Evolutionary conservation across 1,140 invertebrate species (phyloP).

Genomic region (Listronotus oregonensis): DNA sequence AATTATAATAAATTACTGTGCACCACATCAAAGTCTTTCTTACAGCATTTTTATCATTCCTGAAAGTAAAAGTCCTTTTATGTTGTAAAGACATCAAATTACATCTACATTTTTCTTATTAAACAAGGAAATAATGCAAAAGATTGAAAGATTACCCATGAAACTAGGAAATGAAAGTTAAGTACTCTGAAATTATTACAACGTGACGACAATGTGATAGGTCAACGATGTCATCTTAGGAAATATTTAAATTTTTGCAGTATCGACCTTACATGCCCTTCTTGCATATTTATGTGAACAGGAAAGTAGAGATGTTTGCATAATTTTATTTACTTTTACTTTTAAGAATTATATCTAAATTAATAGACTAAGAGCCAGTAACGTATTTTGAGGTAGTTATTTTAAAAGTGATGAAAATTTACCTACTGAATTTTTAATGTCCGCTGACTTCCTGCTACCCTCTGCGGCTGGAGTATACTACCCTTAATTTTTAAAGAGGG

Average conservation of each 20-base stretch:
- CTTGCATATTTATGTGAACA: too few species aligned
- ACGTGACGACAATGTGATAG: slow-evolving; percentile 4
- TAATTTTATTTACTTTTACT: too few species aligned
- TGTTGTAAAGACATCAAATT: not conserved
- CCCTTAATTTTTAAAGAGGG: too few species aligned
- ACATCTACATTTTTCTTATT: slow-evolving; percentile 1
- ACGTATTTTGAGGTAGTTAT: too few species aligned
- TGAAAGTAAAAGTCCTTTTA: not conserved
- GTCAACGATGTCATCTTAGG: not conserved
- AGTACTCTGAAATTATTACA: not conserved
- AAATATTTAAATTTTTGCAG: not conserved
- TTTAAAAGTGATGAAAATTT: too few species aligned
- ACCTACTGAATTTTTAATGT: too few species aligned
- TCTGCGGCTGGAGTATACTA: too few species aligned
- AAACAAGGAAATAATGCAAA: slow-evolving; percentile 2
- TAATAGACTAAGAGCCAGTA: too few species aligned
- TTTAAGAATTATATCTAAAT: too few species aligned
- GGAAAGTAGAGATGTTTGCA: too few species aligned
- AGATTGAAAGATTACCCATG: slow-evolving; percentile 6
- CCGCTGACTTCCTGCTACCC: too few species aligned
- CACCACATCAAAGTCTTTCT: not conserved
- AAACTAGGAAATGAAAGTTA: slow-evolving; percentile 18
- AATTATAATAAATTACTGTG: not conserved
- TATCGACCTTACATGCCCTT: too few species aligned
- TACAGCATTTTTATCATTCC: not conserved